These are phyloP conservation scores for Ciconia stormi DNA, from an alignment of 2,113 vertebrate genomes.

Conservation along the genomic window DNA sequence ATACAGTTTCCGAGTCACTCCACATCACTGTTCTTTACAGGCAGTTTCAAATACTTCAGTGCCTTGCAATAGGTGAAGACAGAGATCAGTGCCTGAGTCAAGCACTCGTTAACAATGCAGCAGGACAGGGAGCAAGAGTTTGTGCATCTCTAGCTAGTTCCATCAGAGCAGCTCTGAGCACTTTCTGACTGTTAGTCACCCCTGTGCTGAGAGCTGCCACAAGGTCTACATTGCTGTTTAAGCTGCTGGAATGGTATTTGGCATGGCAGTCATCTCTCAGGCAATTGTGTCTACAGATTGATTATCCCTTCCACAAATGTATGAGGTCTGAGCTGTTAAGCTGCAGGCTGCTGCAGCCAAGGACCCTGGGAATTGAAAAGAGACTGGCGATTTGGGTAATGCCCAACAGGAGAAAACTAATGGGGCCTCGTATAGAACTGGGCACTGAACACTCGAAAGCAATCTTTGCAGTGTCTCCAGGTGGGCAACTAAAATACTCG, in stretches of 20 bases:
- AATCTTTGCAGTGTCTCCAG: not conserved
- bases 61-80: not conserved
- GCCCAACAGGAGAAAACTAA: not conserved
- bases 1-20: not conserved
- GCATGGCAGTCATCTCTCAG: not conserved
- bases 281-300: not conserved
- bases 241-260: not conserved
- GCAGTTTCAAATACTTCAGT: not conserved
- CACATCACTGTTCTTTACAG: not conserved
- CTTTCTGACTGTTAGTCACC: not conserved
- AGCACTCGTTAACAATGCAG: not conserved
- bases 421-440: not conserved
- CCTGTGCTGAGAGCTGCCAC: not conserved
- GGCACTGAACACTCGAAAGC: not conserved
- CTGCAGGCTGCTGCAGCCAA: not conserved
- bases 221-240: fast-evolving
- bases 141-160: not conserved
- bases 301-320: not conserved
- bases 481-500: not conserved
- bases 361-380: not conserved
- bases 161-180: not conserved
- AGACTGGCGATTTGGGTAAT: not conserved
- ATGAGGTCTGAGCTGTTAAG: not conserved
- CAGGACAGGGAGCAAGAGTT: not conserved
- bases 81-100: not conserved